These are phyloP conservation scores for Cygnus buccinator DNA, from an alignment of 2,113 vertebrate genomes.

Conservation along the genomic window DNA sequence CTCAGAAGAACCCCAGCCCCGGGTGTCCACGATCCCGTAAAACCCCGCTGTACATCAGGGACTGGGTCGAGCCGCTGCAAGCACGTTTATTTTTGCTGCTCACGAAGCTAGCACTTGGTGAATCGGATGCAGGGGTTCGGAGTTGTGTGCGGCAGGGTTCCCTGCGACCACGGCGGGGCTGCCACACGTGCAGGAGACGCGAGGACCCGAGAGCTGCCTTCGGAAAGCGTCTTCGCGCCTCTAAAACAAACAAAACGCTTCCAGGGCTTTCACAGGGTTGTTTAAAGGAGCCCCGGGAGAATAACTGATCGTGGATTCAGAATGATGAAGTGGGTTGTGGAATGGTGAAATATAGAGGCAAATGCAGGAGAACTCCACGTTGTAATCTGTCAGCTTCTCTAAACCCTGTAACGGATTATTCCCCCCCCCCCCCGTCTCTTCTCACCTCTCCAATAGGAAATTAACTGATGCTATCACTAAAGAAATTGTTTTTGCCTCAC, in stretches of 20 bases:
- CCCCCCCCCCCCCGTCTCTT: constrained; percentile 1
- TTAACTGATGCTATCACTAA: constrained; percentile 80
- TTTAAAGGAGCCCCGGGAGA: constrained; percentile 49
- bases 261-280: constrained; percentile 43
- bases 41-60: neutral
- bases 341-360: constrained; percentile 35
- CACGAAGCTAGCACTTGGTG: neutral
- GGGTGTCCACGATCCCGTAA: neutral
- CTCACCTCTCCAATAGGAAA: constrained; percentile 78
- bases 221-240: neutral
- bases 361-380: constrained; percentile 50
- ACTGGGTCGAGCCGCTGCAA: neutral
- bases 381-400: constrained; percentile 70
- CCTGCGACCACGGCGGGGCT: fast-evolving
- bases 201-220: neutral
- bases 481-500: constrained; percentile 77
- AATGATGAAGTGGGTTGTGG: constrained; percentile 51
- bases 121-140: neutral
- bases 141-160: neutral
- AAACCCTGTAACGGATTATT: constrained; percentile 60
- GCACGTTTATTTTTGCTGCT: neutral
- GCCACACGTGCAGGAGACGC: neutral
- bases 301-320: constrained; percentile 53
- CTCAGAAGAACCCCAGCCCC: neutral
- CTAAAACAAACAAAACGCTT: constrained; percentile 52